Percentiles rank a stretch among this genome's conserved stretches.
phyloP scores from a whole-genome alignment of 2,888 invertebrate genomes.

The Acleris holmiana region DNA sequence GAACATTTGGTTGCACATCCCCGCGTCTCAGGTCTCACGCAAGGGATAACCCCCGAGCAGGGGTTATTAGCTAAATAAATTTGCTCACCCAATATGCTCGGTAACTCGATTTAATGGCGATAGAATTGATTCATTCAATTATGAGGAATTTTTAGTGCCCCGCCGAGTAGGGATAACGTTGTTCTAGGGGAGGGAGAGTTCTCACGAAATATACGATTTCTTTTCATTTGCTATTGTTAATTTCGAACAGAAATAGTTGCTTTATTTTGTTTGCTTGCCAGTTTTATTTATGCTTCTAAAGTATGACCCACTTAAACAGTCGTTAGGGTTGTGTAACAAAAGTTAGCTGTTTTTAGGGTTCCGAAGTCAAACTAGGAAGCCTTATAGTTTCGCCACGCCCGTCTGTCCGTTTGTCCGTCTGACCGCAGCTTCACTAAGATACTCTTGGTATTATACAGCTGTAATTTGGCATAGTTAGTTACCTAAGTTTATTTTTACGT shows the following conservation, averaged over 20 bases:
- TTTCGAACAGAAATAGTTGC: background rate
- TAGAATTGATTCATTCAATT: conserved; percentile 85
- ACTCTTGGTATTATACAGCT: too few species aligned
- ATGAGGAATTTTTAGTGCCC: conserved; percentile 83
- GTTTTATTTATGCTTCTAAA: background rate
- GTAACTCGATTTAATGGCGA: conserved; percentile 85
- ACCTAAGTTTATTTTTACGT: too few species aligned
- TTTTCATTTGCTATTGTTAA: conserved; percentile 17
- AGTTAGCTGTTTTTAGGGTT: too few species aligned
- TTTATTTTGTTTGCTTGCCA: background rate
- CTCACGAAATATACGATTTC: conserved; percentile 64
- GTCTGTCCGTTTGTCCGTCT: too few species aligned
- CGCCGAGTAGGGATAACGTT: conserved; percentile 76
- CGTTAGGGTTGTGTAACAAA: background rate
- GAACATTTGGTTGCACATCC: conserved; percentile 9
- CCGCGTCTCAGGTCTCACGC: conserved; percentile 30
- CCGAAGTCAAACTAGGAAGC: too few species aligned
- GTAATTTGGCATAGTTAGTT: too few species aligned
- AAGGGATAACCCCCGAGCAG: conserved; percentile 42
- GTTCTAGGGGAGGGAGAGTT: conserved; percentile 79
- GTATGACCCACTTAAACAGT: background rate
- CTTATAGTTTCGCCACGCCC: too few species aligned
- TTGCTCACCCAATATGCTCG: conserved; percentile 83
- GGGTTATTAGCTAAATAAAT: conserved; percentile 84
- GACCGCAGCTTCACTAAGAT: too few species aligned